phyloP scores from a whole-genome alignment of 1,140 invertebrate species.

The Panagrolaimus sp. region DNA sequence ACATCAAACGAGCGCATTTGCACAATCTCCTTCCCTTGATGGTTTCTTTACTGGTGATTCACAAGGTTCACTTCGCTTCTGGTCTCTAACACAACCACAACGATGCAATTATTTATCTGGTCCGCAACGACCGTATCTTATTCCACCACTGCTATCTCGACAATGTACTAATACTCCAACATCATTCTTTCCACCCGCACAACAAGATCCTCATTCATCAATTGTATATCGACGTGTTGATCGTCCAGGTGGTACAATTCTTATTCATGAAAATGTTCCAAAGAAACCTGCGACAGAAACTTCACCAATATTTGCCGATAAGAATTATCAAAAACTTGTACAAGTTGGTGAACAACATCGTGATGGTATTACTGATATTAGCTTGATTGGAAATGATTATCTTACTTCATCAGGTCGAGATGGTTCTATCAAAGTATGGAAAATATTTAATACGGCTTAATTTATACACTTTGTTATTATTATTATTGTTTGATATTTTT shows the following conservation, averaged over 20 bases:
- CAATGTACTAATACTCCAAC: not conserved
- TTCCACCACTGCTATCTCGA: not conserved
- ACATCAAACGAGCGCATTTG: conserved; percentile 17
- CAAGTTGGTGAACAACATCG: conserved; percentile 33
- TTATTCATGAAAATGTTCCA: conserved; percentile 26
- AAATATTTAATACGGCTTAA: not conserved
- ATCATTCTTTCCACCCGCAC: not conserved
- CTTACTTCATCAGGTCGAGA: conserved; percentile 39
- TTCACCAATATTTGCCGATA: not conserved
- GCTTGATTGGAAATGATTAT: conserved; percentile 36
- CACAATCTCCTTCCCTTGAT: not conserved
- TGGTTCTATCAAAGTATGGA: conserved; percentile 44
- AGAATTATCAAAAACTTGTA: not conserved
- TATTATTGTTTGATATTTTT: no score
- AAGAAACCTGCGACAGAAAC: not conserved
- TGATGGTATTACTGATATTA: conserved; percentile 37
- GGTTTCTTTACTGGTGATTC: conserved; percentile 47
- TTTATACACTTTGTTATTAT: no score
- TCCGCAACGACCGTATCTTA: conserved; percentile 40
- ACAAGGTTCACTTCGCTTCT: conserved; percentile 40
- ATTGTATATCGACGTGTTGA: conserved; percentile 17
- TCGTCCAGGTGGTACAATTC: conserved; percentile 8
- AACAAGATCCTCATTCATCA: conserved; percentile 1
- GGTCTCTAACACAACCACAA: conserved; percentile 35
- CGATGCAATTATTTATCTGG: conserved; percentile 39